These are phyloP conservation scores for Toxotes chatareus DNA, from an alignment of 2,113 vertebrate species.

Conservation along the genomic window DNA sequence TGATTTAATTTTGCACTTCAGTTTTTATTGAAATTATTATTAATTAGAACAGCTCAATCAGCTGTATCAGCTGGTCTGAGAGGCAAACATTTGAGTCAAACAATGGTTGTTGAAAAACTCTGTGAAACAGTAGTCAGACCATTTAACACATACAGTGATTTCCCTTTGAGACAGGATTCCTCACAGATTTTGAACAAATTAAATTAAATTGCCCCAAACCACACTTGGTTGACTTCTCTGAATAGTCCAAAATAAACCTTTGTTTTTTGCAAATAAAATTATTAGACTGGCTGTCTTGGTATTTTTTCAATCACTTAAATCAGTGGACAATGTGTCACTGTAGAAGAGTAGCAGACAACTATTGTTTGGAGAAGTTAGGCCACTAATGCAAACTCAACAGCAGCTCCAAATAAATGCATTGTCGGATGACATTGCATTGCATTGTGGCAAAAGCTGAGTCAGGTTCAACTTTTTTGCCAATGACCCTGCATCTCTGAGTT, in stretches of 20 bases:
- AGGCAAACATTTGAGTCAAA: slow-evolving; percentile 2
- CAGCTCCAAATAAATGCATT: background rate
- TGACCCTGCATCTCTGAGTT: background rate
- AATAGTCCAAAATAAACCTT: background rate
- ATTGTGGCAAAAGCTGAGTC: background rate
- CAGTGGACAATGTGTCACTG: background rate
- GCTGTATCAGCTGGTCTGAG: background rate
- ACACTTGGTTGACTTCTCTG: background rate
- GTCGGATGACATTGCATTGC: background rate
- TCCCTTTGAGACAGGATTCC: background rate
- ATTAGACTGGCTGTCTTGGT: no score
- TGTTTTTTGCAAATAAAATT: no score
- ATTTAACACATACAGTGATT: background rate
- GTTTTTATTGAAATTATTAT: background rate
- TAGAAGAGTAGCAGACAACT: background rate
- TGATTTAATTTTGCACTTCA: background rate
- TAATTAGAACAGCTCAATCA: background rate
- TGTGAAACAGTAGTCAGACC: background rate
- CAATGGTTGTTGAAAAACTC: background rate
- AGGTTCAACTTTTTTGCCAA: background rate
- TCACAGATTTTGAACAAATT: background rate
- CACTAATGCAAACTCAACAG: background rate
- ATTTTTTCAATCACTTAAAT: no score
- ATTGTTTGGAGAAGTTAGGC: background rate
- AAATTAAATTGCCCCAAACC: background rate